These are phyloP conservation scores for Nothoprocta pentlandii DNA, from an alignment of 2,113 vertebrate species.

Conservation along the genomic window DNA sequence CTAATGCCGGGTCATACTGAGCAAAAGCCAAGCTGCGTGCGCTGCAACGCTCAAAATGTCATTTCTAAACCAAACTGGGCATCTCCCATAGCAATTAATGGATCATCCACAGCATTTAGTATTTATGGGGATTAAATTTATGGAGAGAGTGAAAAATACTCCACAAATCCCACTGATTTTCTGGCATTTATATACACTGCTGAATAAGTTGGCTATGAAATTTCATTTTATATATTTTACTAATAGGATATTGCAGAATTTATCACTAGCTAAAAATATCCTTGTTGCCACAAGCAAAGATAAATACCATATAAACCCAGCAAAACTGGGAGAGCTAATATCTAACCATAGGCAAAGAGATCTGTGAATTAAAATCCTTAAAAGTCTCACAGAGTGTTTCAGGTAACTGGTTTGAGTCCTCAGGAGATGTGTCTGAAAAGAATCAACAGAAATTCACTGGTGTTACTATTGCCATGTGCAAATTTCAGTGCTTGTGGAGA, in stretches of 20 bases:
- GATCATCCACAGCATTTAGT: not conserved
- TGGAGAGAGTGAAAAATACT: not conserved
- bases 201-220: not conserved
- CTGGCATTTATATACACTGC: not conserved
- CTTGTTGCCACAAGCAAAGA: conserved; percentile 4
- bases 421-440: not conserved
- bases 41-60: not conserved
- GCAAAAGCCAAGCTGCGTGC: not conserved
- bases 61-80: not conserved
- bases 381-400: not conserved
- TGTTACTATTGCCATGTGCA: not conserved
- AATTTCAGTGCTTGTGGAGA: not conserved
- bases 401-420: not conserved
- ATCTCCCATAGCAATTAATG: not conserved
- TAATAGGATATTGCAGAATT: not conserved
- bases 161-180: not conserved
- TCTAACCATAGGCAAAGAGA: not conserved
- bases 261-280: not conserved
- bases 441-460: not conserved
- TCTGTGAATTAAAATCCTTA: not conserved
- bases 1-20: not conserved
- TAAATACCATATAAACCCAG: not conserved
- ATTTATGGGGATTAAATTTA: not conserved
- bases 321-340: not conserved
- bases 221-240: not conserved